Base-by-base conservation (phyloP, 2,888 invertebrate species). In the Embidobia sp. region DNA sequence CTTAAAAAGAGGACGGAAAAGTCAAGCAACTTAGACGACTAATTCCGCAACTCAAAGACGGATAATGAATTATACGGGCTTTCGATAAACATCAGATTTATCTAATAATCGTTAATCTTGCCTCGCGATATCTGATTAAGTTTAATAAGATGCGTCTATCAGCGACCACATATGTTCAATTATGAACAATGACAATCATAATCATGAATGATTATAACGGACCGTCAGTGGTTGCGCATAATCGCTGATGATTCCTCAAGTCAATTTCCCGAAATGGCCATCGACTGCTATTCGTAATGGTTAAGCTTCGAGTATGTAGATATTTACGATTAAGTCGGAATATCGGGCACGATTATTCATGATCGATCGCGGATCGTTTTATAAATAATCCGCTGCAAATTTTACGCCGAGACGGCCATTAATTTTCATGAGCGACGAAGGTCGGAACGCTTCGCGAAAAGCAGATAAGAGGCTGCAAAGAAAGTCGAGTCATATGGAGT, bases 121-220 rank as follows among this genome's bases (percentile, higher is more conserved):
- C 15, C 22, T 16, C 13, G 10, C n/a, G 7, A 7, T 18, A 16
- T 35, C 35, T 27, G 18, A 59, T 44, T 31, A 31, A 46, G 7
- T 22, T 44, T 31, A 44, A 37, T 61, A 53, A 53, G 33, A 44
- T 44, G 16, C 26, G 8, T 46, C 27, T 2, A 67, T 44, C 37
- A 46, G 29, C 44, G 29, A 57, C 22, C 19, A 33, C 18, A 26
- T 31, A 26, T n/a, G 27, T 42, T 42, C 44, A 57, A 42, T 59
- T 59, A 59, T 59, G 33, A 49, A 69, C 59, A 59, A 57, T 48
- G 48, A 49, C 40, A 33, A 37, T 22, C 13, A 57, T 57, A 67
- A 49, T 57, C 57, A 67, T 69, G 49, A 57, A 69, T 69, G 40
- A 69, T 69, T 59, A 59, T 42, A 59, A 59, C 42, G 31, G 6